Evolutionary conservation across 1,140 invertebrate genomes (phyloP), one percentile per base, ranked within the genome.

Genomic region (Lepidurus packardi): DNA sequence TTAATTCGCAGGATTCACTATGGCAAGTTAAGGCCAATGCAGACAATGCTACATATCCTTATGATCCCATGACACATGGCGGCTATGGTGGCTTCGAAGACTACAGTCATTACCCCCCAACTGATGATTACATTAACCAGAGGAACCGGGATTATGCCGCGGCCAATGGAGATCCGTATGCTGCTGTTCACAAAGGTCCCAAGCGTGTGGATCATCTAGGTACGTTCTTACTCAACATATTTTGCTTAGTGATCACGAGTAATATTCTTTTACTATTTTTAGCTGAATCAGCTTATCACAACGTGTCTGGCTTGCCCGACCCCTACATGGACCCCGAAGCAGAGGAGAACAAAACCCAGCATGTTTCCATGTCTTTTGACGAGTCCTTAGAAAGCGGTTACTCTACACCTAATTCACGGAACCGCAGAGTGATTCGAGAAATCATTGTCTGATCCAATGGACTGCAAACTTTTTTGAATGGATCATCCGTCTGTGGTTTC

Each of bases 1-100:
- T 96, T 47, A 95, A 96, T 86, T 95, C 94, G 1, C 94, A 96
- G 84, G 94, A 96, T 84, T 96, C 94, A n/a, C 87, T 96, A 81
- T 96, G 94, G 94, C 94, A 96, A 86, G 92, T 95, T 88, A 95
- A 95, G 86, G 80, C 80, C 44, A 77, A 78, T 43, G 80, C 82
- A 78, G 75, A 78, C 75, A 80, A 76, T 45, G 78, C 78, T 43
- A 76, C 78, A 25, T 81, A 81, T 43, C 78, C 81, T 1, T 81
- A 80, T 79, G 92, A 94, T 86, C 90, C 90, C 7, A 88, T 92
- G 43, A 88, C 90, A 43, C 92, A 94, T 83, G 92, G 92, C 77
- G 92, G 92, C 76, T 94, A 94, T 84, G 92, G 91, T 44, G 90
- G 91, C 41, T 90, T 93, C 77, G 93, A 94, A 83, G 93, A 95